Evolutionary conservation across 2,797 vertebrate species (phyloP), one percentile per base, ranked within the genome.

Genomic region (Neopelma chrysocephalum): DNA sequence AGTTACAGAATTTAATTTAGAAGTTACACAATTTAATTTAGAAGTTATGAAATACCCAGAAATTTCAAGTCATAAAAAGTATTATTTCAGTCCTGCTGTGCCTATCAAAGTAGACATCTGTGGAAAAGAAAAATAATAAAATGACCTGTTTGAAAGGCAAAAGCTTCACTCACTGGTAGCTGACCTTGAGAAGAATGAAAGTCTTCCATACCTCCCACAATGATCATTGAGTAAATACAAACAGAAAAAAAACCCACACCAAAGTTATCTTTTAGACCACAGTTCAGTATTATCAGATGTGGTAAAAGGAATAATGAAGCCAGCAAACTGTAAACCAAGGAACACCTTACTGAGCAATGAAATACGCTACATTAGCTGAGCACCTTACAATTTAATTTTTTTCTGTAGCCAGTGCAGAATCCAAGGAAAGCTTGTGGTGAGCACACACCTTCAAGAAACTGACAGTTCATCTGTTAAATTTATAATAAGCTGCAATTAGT

Each of bases 401-500:
- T 84, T 40, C 64, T 40, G 15, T 20, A 58, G 48, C 31, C 73
- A 56, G 19, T 1, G 6, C n/a, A 85, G 77, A 91, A 88, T 42
- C 27, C 69, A 90, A 75, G 56, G 60, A 87, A 87, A 80, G 32
- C 50, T 2, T 85, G 85, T 47, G 54, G 81, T 54, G 81, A 96
- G 76, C 50, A 81, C 68, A 76, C 12, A 89, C 75, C 75, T 87
- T 85, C 19, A 26, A 82, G 57, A 83, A 93, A 58, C n/a, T 53
- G 71, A 77, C 82, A 82, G 66, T 48, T 95, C 93, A 78, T 83
- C 84, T 92, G 58, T 77, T 92, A 88, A 86, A 94, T 94, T 93
- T 91, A 60, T 72, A 88, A 88, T 57, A 87, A 82, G 57, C 76
- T 78, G 76, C 89, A 96, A 87, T 96, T 94, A 96, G 87, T 80